Base-by-base conservation (phyloP, 1,140 invertebrate species). In the Zaprionus africanus region DNA sequence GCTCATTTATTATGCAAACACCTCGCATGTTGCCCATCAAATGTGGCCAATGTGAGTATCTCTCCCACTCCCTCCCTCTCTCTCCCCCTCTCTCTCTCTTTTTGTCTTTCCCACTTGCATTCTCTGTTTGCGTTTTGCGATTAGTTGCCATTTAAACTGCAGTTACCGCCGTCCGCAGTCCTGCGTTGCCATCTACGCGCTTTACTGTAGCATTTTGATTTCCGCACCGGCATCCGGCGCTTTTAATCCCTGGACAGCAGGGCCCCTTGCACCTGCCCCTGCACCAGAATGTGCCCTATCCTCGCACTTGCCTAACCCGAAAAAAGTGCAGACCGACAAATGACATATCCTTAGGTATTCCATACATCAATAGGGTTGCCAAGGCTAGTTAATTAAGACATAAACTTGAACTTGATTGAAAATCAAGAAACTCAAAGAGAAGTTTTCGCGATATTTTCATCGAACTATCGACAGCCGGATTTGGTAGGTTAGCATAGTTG, bases 121-220 rank as follows among this genome's bases (percentile, higher is more conserved):
- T 46, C 58, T 17, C 58, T 72, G 43, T 54, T 66, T 84, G 66
- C 69, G 64, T 74, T 85, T 90, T 90, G 76, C 79, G 85, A 90
- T 90, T 90, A 90, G 85, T 85, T 90, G 85, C 81, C 85, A 90
- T 90, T 90, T 90, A 90, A 90, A 85, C 86, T 90, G 76, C 67
- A 90, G 79, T 90, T 88, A 85, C 78, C 81, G 49, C 62, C 67
- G 7, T 43, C 41, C n/a, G 6, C 41, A 43, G n/a, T 43, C 63
- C 63, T 76, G 36, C 43, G 83, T 53, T n/a, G 11, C 65, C 26
- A 54, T 53, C 24, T 22, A 49, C 72, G 38, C 49, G 31, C 57
- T 34, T 70, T 68, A 72, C 74, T 75, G 83, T 79, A 72, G 79
- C 86, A 90, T 90, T 90, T 85, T 90, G 85, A 85, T 90, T 90